Conservation (phyloP, 2,888 invertebrate genomes). For the Eretmocerus hayati region DNA sequence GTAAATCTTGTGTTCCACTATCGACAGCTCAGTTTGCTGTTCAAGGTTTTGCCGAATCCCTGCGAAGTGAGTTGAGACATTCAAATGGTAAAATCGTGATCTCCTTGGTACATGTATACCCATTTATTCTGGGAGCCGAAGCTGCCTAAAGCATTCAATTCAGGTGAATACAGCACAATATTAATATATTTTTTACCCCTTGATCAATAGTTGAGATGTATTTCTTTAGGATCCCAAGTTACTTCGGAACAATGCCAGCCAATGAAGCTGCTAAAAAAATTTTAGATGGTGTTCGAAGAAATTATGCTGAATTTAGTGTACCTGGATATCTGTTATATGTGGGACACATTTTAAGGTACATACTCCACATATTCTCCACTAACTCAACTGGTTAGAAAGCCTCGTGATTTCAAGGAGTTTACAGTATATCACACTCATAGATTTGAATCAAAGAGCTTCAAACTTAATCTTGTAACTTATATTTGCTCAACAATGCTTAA, state of each 20-base stretch:
- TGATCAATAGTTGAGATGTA: neutral
- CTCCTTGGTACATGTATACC: constrained; percentile 58
- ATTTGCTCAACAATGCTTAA: too few species aligned
- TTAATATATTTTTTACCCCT: too few species aligned
- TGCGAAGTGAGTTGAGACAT: constrained; percentile 56
- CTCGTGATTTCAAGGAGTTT: neutral
- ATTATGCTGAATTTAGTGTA: constrained; percentile 58
- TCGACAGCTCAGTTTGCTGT: constrained; percentile 62
- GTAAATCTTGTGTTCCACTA: constrained; percentile 51
- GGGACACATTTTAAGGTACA: constrained; percentile 51
- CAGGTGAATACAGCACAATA: constrained; percentile 47
- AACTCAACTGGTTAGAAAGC: neutral
- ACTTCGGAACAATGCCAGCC: constrained; percentile 59
- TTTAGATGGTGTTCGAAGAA: constrained; percentile 56
- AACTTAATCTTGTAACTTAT: too few species aligned
- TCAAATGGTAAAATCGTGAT: constrained; percentile 54
- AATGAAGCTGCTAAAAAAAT: constrained; percentile 54
- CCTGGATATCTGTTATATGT: constrained; percentile 56
- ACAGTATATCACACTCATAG: neutral
- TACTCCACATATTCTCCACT: constrained; percentile 5
- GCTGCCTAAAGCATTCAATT: constrained; percentile 52
- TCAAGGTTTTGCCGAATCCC: constrained; percentile 58
- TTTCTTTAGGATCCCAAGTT: constrained; percentile 61
- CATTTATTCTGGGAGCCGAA: constrained; percentile 55
- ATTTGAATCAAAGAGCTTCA: too few species aligned